phyloP scores from a whole-genome alignment of 2,888 invertebrate genomes.

The Abrostola triplasia region DNA sequence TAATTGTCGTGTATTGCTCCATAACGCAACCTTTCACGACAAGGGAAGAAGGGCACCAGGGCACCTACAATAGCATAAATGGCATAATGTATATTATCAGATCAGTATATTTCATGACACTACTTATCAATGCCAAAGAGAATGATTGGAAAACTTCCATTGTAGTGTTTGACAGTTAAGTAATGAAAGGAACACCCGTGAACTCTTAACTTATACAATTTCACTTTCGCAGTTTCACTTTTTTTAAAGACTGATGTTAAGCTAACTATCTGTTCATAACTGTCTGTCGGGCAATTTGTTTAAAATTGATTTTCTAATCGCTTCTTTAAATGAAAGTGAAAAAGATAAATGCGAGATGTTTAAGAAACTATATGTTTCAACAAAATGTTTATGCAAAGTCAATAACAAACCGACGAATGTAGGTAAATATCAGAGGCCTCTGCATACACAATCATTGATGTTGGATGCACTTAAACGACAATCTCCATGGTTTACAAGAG shows the following conservation, averaged over 20 bases:
- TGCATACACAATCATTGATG: neutral
- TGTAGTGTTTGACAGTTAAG: conserved; percentile 9
- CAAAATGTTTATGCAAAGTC: too few species aligned
- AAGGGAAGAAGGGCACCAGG: conserved; percentile 1
- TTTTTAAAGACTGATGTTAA: conserved; percentile 8
- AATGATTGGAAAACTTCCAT: conserved; percentile 13
- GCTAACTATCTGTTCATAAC: neutral
- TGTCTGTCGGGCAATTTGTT: too few species aligned
- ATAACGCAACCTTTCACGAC: conserved; percentile 9
- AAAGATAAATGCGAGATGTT: too few species aligned
- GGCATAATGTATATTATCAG: conserved; percentile 1
- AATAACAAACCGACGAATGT: neutral
- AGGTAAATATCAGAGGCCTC: neutral
- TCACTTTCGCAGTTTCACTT: conserved; percentile 23
- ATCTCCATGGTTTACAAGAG: neutral
- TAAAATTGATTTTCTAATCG: neutral
- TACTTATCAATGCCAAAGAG: conserved; percentile 16
- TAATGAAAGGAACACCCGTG: conserved; percentile 23
- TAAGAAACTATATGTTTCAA: too few species aligned
- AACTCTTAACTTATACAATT: conserved; percentile 21
- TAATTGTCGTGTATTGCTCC: conserved; percentile 1
- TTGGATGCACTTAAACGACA: conserved; percentile 3
- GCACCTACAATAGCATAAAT: conserved; percentile 8
- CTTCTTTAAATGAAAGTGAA: too few species aligned
- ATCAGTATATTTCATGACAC: conserved; percentile 9